Evolutionary conservation across 2,888 invertebrate genomes (phyloP).

Genomic region (Acanthosepion lycidas): DNA sequence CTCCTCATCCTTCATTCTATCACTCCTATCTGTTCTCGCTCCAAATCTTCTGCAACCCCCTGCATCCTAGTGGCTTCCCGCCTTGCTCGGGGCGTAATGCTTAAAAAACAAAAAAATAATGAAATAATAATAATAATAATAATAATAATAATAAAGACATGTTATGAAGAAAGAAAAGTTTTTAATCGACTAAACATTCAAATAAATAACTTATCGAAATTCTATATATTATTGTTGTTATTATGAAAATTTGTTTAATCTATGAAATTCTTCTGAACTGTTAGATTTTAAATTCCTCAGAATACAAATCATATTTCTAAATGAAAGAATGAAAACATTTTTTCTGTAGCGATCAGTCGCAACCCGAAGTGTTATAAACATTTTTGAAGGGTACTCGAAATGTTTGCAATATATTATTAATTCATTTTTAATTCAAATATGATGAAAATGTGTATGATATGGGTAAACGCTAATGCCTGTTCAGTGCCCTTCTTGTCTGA

Average conservation of each 20-base stretch:
- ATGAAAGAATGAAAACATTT: not conserved
- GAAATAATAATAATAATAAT: too few relatives aligned
- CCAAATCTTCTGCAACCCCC: too few relatives aligned
- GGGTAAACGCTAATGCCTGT: not conserved
- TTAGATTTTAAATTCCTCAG: not conserved
- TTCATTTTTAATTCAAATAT: slow-evolving; percentile 12
- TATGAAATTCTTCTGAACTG: not conserved
- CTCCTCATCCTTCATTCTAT: too few relatives aligned
- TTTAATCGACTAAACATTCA: not conserved
- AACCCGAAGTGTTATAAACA: not conserved
- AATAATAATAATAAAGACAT: too few relatives aligned
- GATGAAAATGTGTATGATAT: not conserved
- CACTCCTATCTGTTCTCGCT: too few relatives aligned
- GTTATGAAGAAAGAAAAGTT: too few relatives aligned
- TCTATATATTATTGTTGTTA: not conserved
- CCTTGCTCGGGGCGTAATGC: too few relatives aligned
- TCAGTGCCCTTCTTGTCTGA: not conserved
- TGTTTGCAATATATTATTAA: slow-evolving; percentile 15
- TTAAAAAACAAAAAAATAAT: too few relatives aligned
- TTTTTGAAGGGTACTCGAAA: not conserved
- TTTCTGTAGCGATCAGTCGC: not conserved
- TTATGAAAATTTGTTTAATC: not conserved
- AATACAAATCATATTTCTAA: not conserved
- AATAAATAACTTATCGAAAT: not conserved
- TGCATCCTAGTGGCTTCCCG: too few relatives aligned